Evolutionary conservation across 2,113 vertebrate genomes (phyloP).

Genomic region (Kobus ellipsiprymnus): DNA sequence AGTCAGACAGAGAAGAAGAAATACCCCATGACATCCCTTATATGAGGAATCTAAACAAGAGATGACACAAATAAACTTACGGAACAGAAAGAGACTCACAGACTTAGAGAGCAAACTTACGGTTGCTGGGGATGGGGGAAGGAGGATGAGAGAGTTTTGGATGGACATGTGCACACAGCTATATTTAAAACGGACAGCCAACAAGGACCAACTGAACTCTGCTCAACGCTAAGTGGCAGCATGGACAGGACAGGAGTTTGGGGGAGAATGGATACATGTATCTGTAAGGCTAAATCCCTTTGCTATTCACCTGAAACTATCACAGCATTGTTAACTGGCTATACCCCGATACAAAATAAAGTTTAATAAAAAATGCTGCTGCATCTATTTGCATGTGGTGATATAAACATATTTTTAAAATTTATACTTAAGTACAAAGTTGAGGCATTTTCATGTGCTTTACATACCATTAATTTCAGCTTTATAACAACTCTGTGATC

Average conservation of each 20-base stretch:
- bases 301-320: background rate
- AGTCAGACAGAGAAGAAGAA: background rate
- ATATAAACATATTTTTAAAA: background rate
- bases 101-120: background rate
- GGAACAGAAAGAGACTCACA: background rate
- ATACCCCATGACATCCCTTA: background rate
- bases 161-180: background rate
- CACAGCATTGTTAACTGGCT: background rate
- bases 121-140: background rate
- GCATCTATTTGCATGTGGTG: background rate
- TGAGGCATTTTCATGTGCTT: background rate
- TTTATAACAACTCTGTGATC: background rate
- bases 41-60: background rate
- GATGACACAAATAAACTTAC: background rate
- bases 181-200: background rate
- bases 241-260: background rate
- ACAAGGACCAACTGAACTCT: background rate
- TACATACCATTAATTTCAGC: background rate
- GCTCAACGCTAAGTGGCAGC: background rate
- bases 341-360: background rate
- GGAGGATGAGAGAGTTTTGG: background rate
- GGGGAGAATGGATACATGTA: background rate
- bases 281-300: background rate
- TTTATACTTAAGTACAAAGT: background rate
- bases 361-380: background rate